Evolutionary conservation across 2,888 invertebrate genomes (phyloP).

Genomic region (Lithophane ornitopus): DNA sequence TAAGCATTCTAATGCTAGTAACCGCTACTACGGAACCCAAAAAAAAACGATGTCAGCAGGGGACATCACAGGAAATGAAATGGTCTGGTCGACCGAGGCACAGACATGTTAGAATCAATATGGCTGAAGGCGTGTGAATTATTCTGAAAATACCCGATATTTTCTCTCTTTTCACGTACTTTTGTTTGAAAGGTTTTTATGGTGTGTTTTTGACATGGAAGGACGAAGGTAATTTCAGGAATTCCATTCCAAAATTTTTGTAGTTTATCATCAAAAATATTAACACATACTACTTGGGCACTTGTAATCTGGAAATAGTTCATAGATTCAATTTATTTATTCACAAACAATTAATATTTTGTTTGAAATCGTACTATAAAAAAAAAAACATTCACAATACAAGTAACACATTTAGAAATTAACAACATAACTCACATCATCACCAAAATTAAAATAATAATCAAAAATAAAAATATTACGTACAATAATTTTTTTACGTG

Average conservation of each 20-base stretch:
- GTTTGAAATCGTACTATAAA: too few species aligned
- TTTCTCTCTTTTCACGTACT: conserved; percentile 29
- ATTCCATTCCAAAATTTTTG: neutral
- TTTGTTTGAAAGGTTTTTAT: conserved; percentile 6
- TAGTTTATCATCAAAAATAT: neutral
- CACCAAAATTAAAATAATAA: too few species aligned
- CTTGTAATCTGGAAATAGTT: too few species aligned
- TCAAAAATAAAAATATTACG: too few species aligned
- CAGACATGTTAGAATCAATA: conserved; percentile 63
- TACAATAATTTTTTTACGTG: too few species aligned
- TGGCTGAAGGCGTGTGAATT: conserved; percentile 53
- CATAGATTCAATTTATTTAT: too few species aligned
- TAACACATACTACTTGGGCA: too few species aligned
- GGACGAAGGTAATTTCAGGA: conserved; percentile 2
- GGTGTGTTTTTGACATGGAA: conserved; percentile 19
- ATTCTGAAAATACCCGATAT: conserved; percentile 41
- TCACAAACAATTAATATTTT: too few species aligned
- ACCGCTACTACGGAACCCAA: conserved; percentile 31
- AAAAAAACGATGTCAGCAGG: conserved; percentile 56
- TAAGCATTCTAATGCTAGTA: neutral
- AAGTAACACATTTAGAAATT: too few species aligned
- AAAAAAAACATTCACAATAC: too few species aligned
- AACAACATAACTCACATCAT: too few species aligned
- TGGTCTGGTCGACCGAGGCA: conserved; percentile 61
- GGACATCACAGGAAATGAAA: conserved; percentile 74